Conservation (phyloP, 92 coral and sea anemone species). For the Porites lobata region DNA sequence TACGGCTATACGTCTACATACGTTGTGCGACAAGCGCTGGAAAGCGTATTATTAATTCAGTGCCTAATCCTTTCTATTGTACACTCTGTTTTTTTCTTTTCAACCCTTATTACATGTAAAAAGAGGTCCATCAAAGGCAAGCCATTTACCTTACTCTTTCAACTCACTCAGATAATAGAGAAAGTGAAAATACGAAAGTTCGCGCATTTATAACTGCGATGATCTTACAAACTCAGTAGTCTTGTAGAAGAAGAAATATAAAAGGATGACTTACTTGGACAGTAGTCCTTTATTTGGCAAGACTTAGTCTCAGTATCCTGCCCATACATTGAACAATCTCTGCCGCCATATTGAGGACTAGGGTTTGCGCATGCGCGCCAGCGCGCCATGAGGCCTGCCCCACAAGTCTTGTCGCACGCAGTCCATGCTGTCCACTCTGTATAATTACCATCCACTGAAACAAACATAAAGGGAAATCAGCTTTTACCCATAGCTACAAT, state of each 20-base stretch:
- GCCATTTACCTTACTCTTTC: too few species aligned
- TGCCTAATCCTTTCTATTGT: too few species aligned
- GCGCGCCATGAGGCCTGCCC: conserved; percentile 81
- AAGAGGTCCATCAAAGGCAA: too few species aligned
- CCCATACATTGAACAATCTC: conserved; percentile 78
- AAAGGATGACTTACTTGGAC: conserved; percentile 53
- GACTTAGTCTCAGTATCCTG: conserved; percentile 75
- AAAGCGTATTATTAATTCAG: too few species aligned
- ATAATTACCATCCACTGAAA: conserved; percentile 81
- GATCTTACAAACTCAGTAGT: background rate
- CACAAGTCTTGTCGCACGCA: conserved; percentile 85
- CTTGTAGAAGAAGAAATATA: too few species aligned
- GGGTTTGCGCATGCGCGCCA: conserved; percentile 92
- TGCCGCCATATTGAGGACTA: conserved; percentile 83
- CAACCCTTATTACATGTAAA: too few species aligned
- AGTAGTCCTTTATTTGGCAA: conserved; percentile 66
- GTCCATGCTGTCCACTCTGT: conserved; percentile 88
- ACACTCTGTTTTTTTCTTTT: too few species aligned
- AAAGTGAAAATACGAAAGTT: background rate
- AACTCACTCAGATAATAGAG: too few species aligned
- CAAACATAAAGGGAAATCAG: background rate
- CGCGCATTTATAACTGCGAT: background rate
- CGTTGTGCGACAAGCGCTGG: background rate
- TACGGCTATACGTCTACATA: too few species aligned
- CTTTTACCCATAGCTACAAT: background rate